Evolutionary conservation across 2,888 invertebrate species (phyloP).

Genomic region (Coelogynopora nodosa): DNA sequence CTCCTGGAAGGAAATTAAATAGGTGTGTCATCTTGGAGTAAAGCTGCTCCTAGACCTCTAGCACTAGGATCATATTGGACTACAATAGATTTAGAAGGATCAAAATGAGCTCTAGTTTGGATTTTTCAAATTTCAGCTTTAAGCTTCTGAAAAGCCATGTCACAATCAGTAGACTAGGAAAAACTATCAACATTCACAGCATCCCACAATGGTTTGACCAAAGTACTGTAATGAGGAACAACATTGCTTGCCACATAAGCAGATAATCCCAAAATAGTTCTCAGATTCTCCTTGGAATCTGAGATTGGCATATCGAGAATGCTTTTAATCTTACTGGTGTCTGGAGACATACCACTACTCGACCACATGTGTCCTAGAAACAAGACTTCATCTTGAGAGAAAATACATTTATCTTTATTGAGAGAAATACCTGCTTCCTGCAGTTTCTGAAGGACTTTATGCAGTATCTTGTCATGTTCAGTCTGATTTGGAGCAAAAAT

Average conservation of each 20-base stretch:
- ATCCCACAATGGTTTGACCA: conserved; percentile 34
- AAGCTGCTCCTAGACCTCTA: conserved; percentile 15
- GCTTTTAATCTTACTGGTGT: neutral
- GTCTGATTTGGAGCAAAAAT: conserved; percentile 21
- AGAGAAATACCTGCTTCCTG: conserved; percentile 33
- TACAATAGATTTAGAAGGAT: neutral
- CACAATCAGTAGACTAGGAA: conserved; percentile 6
- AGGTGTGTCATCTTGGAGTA: conserved; percentile 34
- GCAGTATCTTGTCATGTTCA: conserved; percentile 33
- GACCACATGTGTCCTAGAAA: conserved; percentile 36
- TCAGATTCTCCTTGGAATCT: conserved; percentile 32
- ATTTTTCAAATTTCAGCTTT: conserved; percentile 4
- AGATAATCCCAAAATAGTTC: conserved; percentile 16
- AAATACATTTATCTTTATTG: conserved; percentile 36
- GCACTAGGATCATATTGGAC: conserved; percentile 17
- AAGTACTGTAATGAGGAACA: conserved; percentile 29
- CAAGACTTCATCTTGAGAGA: conserved; percentile 23
- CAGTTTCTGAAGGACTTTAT: conserved; percentile 20
- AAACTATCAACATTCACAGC: conserved; percentile 3
- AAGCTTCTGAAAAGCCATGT: conserved; percentile 22
- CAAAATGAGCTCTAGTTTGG: conserved; percentile 26
- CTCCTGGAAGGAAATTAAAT: conserved; percentile 46
- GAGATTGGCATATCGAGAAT: conserved; percentile 13
- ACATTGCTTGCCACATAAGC: conserved; percentile 29
- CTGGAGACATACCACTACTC: conserved; percentile 19